Conservation (phyloP, 2,113 vertebrate species). For the Electrona antarctica region DNA sequence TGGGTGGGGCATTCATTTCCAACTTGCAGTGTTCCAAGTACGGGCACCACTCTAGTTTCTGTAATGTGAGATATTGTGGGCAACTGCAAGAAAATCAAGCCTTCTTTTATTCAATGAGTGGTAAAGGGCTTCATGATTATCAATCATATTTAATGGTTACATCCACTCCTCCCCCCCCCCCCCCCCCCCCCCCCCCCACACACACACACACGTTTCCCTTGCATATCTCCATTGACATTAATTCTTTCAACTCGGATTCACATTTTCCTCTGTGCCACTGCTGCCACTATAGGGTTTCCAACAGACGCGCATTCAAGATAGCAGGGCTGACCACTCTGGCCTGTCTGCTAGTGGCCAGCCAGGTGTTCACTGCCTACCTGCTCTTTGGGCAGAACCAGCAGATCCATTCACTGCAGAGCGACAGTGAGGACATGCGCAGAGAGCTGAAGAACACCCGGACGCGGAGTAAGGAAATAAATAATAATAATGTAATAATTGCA, state of each 20-base stretch:
- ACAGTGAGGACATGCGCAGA: conserved; percentile 76
- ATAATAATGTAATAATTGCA: no score
- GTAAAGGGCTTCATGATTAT: no score
- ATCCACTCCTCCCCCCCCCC: no score
- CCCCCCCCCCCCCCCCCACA: no score
- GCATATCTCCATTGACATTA: neutral
- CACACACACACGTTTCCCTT: neutral
- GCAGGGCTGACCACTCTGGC: conserved; percentile 84
- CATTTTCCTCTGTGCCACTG: neutral
- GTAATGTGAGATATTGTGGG: no score
- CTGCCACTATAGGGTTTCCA: conserved; percentile 49
- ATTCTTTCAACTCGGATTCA: no score
- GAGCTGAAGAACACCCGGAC: conserved; percentile 70
- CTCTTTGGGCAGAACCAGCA: conserved; percentile 83
- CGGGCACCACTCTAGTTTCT: no score
- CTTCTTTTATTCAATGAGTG: no score
- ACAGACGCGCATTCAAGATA: conserved; percentile 73
- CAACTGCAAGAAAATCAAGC: no score
- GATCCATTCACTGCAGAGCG: conserved; percentile 82
- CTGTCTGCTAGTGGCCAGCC: conserved; percentile 86
- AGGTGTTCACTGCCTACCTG: conserved; percentile 88
- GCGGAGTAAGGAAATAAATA: conserved; percentile 64
- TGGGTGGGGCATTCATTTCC: no score
- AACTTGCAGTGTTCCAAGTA: no score
- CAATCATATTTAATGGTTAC: no score